phyloP scores from a whole-genome alignment of 1,140 invertebrate species.

The Drosophila pruinosa region DNA sequence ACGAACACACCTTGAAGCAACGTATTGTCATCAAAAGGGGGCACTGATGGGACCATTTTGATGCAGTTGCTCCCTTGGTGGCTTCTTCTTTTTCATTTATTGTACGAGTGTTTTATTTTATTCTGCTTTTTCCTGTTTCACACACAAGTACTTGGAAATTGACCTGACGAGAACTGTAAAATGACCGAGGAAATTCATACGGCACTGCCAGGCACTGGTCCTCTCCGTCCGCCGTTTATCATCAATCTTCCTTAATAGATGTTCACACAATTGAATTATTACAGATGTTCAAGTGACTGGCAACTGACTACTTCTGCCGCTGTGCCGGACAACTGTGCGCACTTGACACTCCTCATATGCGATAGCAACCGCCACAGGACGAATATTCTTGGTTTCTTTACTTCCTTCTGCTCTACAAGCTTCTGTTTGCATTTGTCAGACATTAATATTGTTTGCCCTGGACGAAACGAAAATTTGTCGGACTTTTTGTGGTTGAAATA shows the following conservation, averaged over 20 bases:
- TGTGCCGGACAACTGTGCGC: constrained; percentile 11
- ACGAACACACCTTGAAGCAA: constrained; percentile 39
- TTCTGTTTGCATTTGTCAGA: constrained; percentile 58
- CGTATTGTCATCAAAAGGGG: constrained; percentile 56
- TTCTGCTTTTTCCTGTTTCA: background rate
- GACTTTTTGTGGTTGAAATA: constrained; percentile 28
- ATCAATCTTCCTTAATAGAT: constrained; percentile 82
- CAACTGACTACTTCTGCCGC: constrained; percentile 54
- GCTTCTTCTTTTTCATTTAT: constrained; percentile 60
- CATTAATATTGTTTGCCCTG: constrained; percentile 67
- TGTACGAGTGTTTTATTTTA: constrained; percentile 31
- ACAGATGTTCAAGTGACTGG: constrained; percentile 78
- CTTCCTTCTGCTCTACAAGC: background rate
- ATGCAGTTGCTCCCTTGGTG: constrained; percentile 39
- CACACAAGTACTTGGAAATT: background rate
- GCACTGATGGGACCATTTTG: constrained; percentile 26
- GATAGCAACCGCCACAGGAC: constrained; percentile 4
- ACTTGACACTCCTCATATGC: constrained; percentile 53
- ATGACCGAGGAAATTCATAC: constrained; percentile 6
- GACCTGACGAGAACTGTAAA: constrained; percentile 5
- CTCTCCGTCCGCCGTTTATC: constrained; percentile 55
- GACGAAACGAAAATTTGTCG: constrained; percentile 53
- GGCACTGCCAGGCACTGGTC: constrained; percentile 20
- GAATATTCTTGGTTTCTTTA: background rate
- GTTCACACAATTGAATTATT: constrained; percentile 82